Evolutionary conservation across 35 echinoderm and acorn worm species (phyloP), one percentile per base, ranked within the genome.

Genomic region (Heliocidaris erythrogramma): DNA sequence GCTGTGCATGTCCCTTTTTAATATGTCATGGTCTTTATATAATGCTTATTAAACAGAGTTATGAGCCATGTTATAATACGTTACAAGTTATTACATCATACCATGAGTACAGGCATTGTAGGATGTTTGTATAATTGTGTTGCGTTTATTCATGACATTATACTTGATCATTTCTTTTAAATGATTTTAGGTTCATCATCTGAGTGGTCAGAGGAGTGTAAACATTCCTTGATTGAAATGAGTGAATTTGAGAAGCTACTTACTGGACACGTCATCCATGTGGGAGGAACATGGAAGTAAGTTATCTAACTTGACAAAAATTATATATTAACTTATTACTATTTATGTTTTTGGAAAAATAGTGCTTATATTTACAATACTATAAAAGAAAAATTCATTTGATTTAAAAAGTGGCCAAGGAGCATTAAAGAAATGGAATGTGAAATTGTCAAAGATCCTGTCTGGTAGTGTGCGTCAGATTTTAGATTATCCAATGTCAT

Each of bases 231-330:
- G 49, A 49, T 90, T 85, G 59, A 50, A 88, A 91, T 95, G 94
- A 91, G 86, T 90, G 94, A 88, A 30, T 95, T 91, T 49, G 30
- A 91, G 49, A 95, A 95, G 59, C 53, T 95, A 16, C 94, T 95
- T 10, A 56, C 50, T 5, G 94, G 94, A 27, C 88, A 90, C 42
- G 29, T 95, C 32, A 30, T 90, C 2, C 35, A 53, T 50, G 94
- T 86, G 2, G 47, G 7, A n/a, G 48, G 86, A 42, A 49, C 13
- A 27, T 14, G 88, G 24, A 88, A 48, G 94, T 94, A 53, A 94
- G 65, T 78, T 8, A 78, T 78, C 65, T 27, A 78, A 27, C 65
- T n/a, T 17, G 27, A 3, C 65, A 27, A 4, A 78, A 78, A n/a
- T n/a, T n/a, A n/a, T 78, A 27, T 0, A n/a, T n/a, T 6, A 78